Evolutionary conservation across 2,113 vertebrate genomes (phyloP), one percentile per base, ranked within the genome.

Genomic region (Prionailurus viverrinus): DNA sequence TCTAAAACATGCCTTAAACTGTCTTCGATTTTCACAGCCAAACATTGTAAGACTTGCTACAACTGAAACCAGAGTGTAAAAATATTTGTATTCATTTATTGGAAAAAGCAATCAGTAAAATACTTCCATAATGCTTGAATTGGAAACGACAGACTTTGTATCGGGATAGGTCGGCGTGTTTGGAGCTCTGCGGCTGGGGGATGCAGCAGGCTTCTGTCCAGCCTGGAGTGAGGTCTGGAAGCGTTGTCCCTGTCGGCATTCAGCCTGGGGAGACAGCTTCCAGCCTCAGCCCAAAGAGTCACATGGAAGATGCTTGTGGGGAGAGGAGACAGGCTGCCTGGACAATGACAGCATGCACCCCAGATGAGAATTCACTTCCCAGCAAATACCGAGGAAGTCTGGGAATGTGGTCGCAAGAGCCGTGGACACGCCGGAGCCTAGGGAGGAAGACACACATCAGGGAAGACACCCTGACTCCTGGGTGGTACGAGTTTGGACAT

Each of bases 1-100:
- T 39, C 97, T 89, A 41, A 73, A 16, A 39, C 18, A 11, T 68
- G 69, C 74, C 95, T 94, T 94, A 81, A 92, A 31, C 87, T 45
- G 41, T 66, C 87, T 96, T 96, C 8, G 4, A 89, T 89, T 95
- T 96, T 91, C 91, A 88, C 78, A 82, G 87, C 48, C 85, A 63
- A 74, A 61, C 86, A 79, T 78, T 96, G 85, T 94, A 95, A 88
- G n/a, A 88, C 29, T 89, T 68, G 23, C 61, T 82, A 36, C 51
- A 86, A n/a, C 66, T 74, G 53, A 97, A 97, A 74, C 27, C 31
- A 27, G 33, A 81, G 31, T 86, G 41, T 73, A 76, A 92, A 96
- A 91, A 61, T 1, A 4, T 97, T 94, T 55, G 29, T 13, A 48
- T 90, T 33, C 11, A 1, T 41, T 95, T 91, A 41, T 14, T 36